Base-by-base conservation (phyloP, 2,888 invertebrate genomes). In the Torymus aiolomorphi region DNA sequence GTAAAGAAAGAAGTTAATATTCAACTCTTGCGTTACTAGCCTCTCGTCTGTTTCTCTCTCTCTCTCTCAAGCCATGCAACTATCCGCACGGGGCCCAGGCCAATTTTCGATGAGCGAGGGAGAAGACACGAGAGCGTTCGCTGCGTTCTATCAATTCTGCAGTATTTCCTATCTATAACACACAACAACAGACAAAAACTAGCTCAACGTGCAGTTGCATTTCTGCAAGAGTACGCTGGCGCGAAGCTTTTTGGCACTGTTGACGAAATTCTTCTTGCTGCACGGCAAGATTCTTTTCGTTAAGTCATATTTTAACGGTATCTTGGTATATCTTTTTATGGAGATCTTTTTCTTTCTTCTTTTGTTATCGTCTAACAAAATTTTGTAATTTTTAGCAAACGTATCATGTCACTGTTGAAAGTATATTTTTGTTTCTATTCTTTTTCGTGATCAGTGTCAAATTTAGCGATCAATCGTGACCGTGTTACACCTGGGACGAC, bases 191-290 rank as follows among this genome's bases (percentile, higher is more conserved):
- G 42, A 56, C 54, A 51, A 66, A 83, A 83, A 80, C 82, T 82
- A 85, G 86, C 86, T 87, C 86, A 85, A 87, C 85, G 67, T 84
- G 84, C 84, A 85, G 85, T 78, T 81, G 86, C 85, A 86, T 86
- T 86, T 86, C 81, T 83, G 84, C 75, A 77, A 42, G 66, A 54
- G n/a, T 62, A 56, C 51, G 10, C n/a, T 12, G 51, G 16, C 65
- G 66, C 16, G 12, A 18, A 65, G 14, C 51, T 59, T 42, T 61
- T 16, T 70, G n/a, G n/a, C 54, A 13, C 54, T n/a, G 62, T 49
- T 14, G 54, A 42, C 61, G 24, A 24, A 14, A 51, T 70, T 16
- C 51, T 54, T 67, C 20, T 69, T 56, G 18, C 57, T 18, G 31
- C 5, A 31, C 4, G 4, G 31, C 31, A n/a, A 24, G 11, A 51